phyloP scores from a whole-genome alignment of 2,113 vertebrate species.

The Brachirus orientalis region DNA sequence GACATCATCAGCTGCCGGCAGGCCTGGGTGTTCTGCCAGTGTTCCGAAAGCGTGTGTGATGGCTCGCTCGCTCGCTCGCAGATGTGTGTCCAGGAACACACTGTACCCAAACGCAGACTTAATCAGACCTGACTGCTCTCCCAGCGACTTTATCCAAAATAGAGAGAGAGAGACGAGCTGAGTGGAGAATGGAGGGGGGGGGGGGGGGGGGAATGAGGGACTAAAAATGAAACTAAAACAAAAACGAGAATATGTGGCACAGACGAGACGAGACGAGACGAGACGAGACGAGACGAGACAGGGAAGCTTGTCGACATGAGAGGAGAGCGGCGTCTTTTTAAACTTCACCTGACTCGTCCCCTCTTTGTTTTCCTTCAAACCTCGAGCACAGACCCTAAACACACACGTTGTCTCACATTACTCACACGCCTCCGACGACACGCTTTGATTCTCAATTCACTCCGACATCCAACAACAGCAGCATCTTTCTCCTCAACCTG shows the following conservation, averaged over 20 bases:
- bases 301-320: slow-evolving; percentile 65
- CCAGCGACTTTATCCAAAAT: slow-evolving; percentile 91
- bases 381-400: no score
- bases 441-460: slow-evolving; percentile 64
- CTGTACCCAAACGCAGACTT: slow-evolving; percentile 99
- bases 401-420: slow-evolving; percentile 38
- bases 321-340: slow-evolving; percentile 57
- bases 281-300: slow-evolving; percentile 62
- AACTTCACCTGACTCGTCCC: slow-evolving; percentile 68
- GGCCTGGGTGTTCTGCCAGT: slow-evolving; percentile 99
- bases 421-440: slow-evolving; percentile 42
- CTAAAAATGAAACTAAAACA: slow-evolving; percentile 81
- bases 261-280: slow-evolving; percentile 66
- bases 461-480: slow-evolving; percentile 44
- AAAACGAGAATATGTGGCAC: slow-evolving; percentile 65
- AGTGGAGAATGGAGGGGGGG: slow-evolving; percentile 1
- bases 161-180: slow-evolving; percentile 71
- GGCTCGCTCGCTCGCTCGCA: slow-evolving; percentile 93
- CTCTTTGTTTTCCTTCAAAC: slow-evolving; percentile 18
- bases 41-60: slow-evolving; percentile 99
- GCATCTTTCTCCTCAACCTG: slow-evolving; percentile 62
- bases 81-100: slow-evolving; percentile 99
- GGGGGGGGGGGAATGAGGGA: slow-evolving; percentile 35
- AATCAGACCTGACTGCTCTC: slow-evolving; percentile 97
- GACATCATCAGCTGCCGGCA: slow-evolving; percentile 97